Conservation (phyloP, 2,888 invertebrate genomes). For the Coelinius sp. region DNA sequence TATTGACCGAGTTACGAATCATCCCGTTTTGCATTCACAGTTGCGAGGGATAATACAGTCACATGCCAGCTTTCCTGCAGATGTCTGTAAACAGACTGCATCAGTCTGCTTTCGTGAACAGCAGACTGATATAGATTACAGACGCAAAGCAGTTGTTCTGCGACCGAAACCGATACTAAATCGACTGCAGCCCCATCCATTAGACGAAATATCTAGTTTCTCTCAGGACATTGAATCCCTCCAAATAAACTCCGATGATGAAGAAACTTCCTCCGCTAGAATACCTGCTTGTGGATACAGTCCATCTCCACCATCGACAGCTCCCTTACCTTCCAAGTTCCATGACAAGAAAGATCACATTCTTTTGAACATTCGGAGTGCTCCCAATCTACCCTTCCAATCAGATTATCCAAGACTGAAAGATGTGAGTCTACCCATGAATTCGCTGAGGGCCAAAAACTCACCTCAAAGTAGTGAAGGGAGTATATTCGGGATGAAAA, state of each 20-base stretch:
- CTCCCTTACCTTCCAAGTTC: constrained; percentile 86
- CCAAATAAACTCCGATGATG: constrained; percentile 66
- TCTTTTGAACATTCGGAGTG: constrained; percentile 81
- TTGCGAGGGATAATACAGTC: constrained; percentile 54
- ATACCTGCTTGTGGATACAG: constrained; percentile 81
- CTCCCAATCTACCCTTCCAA: constrained; percentile 82
- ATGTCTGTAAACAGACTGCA: constrained; percentile 56
- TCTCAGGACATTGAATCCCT: constrained; percentile 68
- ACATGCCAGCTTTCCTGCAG: constrained; percentile 63
- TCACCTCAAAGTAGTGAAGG: constrained; percentile 76
- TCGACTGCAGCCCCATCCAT: constrained; percentile 66
- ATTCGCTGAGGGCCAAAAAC: constrained; percentile 77
- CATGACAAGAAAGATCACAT: constrained; percentile 76
- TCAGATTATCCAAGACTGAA: constrained; percentile 79
- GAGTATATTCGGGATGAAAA: constrained; percentile 77
- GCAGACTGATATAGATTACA: constrained; percentile 63
- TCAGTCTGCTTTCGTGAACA: constrained; percentile 49
- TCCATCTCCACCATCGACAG: constrained; percentile 88
- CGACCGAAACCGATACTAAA: constrained; percentile 77
- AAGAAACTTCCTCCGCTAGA: constrained; percentile 67
- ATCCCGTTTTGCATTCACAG: constrained; percentile 76
- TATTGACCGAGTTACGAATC: constrained; percentile 85
- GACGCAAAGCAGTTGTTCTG: constrained; percentile 69
- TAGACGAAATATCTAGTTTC: constrained; percentile 61
- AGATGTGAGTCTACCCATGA: constrained; percentile 82